Base-by-base conservation (phyloP, 2,888 invertebrate genomes). In the Heliconius ethilla region DNA sequence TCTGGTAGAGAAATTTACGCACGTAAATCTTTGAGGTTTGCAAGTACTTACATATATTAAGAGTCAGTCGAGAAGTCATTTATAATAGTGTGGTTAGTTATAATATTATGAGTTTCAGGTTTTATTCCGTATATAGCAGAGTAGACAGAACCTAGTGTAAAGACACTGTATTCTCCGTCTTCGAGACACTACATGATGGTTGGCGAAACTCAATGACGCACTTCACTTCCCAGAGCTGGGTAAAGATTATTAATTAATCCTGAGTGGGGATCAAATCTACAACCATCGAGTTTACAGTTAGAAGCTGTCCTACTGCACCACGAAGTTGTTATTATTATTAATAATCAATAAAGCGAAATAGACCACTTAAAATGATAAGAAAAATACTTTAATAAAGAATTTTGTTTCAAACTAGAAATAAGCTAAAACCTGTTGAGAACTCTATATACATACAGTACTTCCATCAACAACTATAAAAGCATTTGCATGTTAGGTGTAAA, bases 401-500 rank as follows among this genome's bases (percentile, higher is more conserved):
- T 45, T 45, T 1, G 15, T 45, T 62, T 62, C 10, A 37, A n/a
- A 66, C 22, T 33, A 37, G 37, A 67, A 67, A n/a, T 37, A 37
- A 67, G n/a, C 1, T 2, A 67, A 67, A 37, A 33, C 67, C 67
- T 37, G 66, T n/a, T 37, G 37, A 67, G 66, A 67, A 67, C n/a
- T 33, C 15, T 33, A 33, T n/a, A 6, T 13, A 67, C 13, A 67
- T 13, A 67, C 13, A 67, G n/a, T 27, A n/a, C 67, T n/a, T 40
- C 15, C 25, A 69, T 40, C 40, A 25, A 69, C 69, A 45, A 69
- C 69, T 40, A 3, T 69, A 69, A 69, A 69, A 69, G 69, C 40
- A 25, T 69, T 69, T 69, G 40, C 69, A 69, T 69, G 67, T 67
- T 40, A 67, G 40, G 40, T 40, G 69, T 40, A 69, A 25, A 69